Evolutionary conservation across 2,888 invertebrate genomes (phyloP).

Genomic region (Andrena camellia): DNA sequence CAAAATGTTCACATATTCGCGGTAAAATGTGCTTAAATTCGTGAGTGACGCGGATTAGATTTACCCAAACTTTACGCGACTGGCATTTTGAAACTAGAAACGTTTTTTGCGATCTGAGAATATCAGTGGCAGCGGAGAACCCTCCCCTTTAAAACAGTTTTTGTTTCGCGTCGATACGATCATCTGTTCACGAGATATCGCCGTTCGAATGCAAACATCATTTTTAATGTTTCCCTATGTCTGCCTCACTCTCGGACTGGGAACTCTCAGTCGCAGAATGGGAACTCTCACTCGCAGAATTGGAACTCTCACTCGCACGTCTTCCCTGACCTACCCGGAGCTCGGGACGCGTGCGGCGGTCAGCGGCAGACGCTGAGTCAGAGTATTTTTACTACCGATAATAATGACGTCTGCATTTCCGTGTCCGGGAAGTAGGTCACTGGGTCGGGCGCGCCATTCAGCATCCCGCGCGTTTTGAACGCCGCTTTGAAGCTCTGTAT

Average conservation of each 20-base stretch:
- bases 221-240: background rate
- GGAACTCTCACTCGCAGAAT: background rate
- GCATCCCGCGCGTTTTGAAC: background rate
- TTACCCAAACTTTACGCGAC: background rate
- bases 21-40: background rate
- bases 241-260: background rate
- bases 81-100: background rate
- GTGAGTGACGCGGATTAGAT: background rate
- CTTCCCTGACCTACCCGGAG: background rate
- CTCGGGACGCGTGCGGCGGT: background rate
- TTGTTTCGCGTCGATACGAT: background rate
- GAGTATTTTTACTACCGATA: background rate
- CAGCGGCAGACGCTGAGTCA: conserved; percentile 3
- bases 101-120: background rate
- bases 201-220: background rate
- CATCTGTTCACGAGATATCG: background rate
- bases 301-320: background rate
- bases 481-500: background rate
- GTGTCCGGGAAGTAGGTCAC: background rate
- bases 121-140: background rate
- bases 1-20: background rate
- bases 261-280: no score
- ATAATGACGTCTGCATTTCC: conserved; percentile 1
- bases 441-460: background rate
- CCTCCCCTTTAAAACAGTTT: background rate